A percentile compares a stretch with the other conserved stretches of the same genome.
phyloP scores from a whole-genome alignment of 2,113 vertebrate genomes.

The Orientallactaga bullata region DNA sequence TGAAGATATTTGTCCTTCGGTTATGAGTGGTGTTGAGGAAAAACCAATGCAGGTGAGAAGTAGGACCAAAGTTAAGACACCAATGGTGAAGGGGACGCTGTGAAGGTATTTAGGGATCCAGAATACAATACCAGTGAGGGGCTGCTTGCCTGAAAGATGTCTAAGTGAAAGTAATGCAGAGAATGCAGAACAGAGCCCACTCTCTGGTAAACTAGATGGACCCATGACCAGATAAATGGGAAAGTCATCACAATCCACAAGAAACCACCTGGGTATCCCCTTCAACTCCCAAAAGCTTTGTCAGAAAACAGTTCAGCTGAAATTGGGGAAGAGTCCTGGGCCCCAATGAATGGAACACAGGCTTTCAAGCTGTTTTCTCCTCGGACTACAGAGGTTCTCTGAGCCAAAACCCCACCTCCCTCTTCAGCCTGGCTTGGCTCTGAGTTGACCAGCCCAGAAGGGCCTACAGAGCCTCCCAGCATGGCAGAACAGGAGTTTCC shows the following conservation, averaged over 20 bases:
- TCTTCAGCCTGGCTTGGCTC: not conserved
- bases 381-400: not conserved
- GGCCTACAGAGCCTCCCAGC: not conserved
- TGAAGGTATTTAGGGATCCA: not conserved
- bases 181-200: not conserved
- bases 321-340: not conserved
- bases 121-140: not conserved
- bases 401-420: not conserved
- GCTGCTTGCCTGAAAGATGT: not conserved
- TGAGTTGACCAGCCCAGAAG: not conserved
- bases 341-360: rapidly evolving
- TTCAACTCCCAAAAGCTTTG: not conserved
- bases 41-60: not conserved
- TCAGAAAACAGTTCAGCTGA: not conserved
- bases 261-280: not conserved
- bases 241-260: not conserved
- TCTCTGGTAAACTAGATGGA: not conserved
- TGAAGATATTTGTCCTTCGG: not conserved
- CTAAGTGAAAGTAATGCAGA: not conserved
- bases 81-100: not conserved
- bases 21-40: not conserved
- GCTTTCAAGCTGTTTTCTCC: not conserved
- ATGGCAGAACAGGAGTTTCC: not conserved
- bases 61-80: not conserved
- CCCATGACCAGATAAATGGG: not conserved